Evolutionary conservation across 2,888 invertebrate species (phyloP).

Genomic region (Cryptus armator): DNA sequence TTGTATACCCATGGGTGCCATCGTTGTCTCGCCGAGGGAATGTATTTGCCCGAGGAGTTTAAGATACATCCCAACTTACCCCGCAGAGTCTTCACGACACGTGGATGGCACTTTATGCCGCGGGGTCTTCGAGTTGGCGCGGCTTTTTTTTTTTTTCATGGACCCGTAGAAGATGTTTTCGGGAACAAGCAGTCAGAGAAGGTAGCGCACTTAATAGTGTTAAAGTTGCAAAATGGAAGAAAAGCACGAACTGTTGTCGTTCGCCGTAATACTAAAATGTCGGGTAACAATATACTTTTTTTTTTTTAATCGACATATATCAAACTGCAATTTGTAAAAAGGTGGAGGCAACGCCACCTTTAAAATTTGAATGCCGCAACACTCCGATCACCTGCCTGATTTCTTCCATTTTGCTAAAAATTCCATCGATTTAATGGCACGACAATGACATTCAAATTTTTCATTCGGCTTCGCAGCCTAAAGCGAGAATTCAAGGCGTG

Average conservation of each 20-base stretch:
- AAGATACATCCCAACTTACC: slow-evolving; percentile 33
- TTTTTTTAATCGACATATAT: too few species aligned
- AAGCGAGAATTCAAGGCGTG: slow-evolving; percentile 36
- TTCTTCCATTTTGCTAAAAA: background rate
- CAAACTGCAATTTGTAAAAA: too few species aligned
- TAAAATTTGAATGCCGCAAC: too few species aligned
- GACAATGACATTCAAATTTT: slow-evolving; percentile 43
- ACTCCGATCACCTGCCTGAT: too few species aligned
- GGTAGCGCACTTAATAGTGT: background rate
- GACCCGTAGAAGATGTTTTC: background rate
- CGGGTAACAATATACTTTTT: too few species aligned
- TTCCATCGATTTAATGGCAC: slow-evolving; percentile 1
- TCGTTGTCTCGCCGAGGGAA: slow-evolving; percentile 66
- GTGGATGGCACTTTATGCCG: slow-evolving; percentile 31
- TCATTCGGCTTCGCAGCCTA: background rate
- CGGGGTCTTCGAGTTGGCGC: slow-evolving; percentile 4
- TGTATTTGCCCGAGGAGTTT: slow-evolving; percentile 64
- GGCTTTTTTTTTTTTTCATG: slow-evolving; percentile 12
- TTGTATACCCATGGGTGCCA: slow-evolving; percentile 64
- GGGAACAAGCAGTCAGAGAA: background rate
- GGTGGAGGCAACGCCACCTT: too few species aligned
- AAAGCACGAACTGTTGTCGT: background rate
- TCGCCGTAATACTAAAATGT: too few species aligned
- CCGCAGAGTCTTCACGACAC: slow-evolving; percentile 22
- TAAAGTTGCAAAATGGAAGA: background rate